Evolutionary conservation across 2,113 vertebrate genomes (phyloP), one percentile per base, ranked within the genome.

Genomic region (Phalacrocorax brasilianus): DNA sequence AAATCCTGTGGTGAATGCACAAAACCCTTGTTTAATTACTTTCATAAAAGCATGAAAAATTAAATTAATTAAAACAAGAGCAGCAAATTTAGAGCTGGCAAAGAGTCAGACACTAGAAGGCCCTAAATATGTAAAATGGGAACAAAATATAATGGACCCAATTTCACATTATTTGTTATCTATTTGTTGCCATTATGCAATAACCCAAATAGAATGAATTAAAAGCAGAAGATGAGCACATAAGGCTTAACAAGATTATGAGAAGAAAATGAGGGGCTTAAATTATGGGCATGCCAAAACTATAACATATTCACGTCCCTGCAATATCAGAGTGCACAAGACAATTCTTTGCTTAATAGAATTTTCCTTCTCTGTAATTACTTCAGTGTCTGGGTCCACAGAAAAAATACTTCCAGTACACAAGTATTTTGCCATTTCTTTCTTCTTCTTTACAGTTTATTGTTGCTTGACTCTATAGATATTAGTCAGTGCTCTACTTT

Each of bases 101-200:
- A 73, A 61, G 38, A 86, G 22, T 73, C 67, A 91, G 66, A 77
- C 44, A 56, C 19, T 59, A 80, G 65, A 85, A 85, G 33, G 33
- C 12, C 23, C 11, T 55, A 82, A 93, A 91, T 73, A 89, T 52
- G 56, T 50, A 67, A 89, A 95, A 93, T 47, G 35, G 30, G 40
- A 93, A 91, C 14, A 95, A 89, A 77, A 58, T 80, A 75, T 58
- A 94, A 93, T 38, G 47, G 56, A 47, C 28, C 2, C 5, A 85
- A 75, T 77, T 93, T 86, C 30, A 63, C 22, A 22, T 83, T 90
- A 82, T 77, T 95, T 78, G n/a, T 88, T 95, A 93, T 86, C 72
- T 96, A 24, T 86, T 95, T 95, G 44, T 91, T 96, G 40, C 63
- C 40, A 68, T 77, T 96, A 91, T 63, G 75, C 67, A 93, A 70